Evolutionary conservation across 2,113 vertebrate genomes (phyloP), one percentile per base, ranked within the genome.

Genomic region (Pollachius pollachius): DNA sequence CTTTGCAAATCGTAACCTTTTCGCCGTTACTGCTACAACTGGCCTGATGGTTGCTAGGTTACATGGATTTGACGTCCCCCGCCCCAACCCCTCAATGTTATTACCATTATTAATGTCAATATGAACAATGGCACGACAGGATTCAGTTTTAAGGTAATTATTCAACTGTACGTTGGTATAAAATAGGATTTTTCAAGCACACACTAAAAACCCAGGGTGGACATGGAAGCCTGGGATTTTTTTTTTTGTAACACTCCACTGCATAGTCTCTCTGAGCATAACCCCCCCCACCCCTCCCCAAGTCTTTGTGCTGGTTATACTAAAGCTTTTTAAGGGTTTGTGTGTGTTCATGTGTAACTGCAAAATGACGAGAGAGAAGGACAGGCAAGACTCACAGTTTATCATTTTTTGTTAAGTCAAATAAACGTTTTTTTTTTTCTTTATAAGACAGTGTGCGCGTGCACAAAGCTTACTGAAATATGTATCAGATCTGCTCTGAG

Each of bases 301-400:
- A 57, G 73, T 90, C 85, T 91, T 93, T 92, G 91, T 92, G 92
- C 92, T 93, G 92, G 91, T 93, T 92, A 90, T 83, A 91, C 88
- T 93, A 92, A 93, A 93, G 91, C 91, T 93, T 92, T 93, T 89
- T 84, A 86, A 52, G 88, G 89, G 84, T 92, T 89, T 84, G 74
- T 75, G 81, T 85, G 37, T 83, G 69, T 81, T 82, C 72, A 87
- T 80, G 87, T 74, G 30, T 85, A 86, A 52, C 41, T 17, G 16
- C 25, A 64, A 37, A 62, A 62, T 17, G 16, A 62, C 21, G 18
- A 21, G 12, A 21, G 48, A 52, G 25, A 89, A 77, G 41, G 41
- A 48, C 41, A 88, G 86, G 87, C 87, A 85, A 87, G 88, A 86
- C 89, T 92, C 92, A 92, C 90, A 92, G 90, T 93, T 91, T 88